Base-by-base conservation (phyloP, 64 coral and sea anemone genomes). In the Astreopora myriophthalma region DNA sequence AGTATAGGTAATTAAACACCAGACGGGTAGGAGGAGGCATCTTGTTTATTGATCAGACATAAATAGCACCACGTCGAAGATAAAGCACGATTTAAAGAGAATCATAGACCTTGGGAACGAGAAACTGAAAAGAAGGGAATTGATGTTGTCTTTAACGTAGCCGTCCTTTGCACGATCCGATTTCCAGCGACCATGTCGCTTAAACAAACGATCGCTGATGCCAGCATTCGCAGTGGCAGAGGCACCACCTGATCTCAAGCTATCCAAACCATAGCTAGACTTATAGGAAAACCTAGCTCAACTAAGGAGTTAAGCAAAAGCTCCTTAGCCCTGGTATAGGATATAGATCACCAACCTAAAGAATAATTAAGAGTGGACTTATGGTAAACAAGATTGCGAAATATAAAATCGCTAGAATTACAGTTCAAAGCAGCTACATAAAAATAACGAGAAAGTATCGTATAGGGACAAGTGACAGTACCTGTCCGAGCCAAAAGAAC, bases 91-190 rank as follows among this genome's bases (percentile, higher is more conserved):
- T 60, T 60, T 17, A 60, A 60, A 20, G 6, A 20, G 55, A 60
- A 62, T 60, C 60, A 81, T 29, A 81, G 30, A 57, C 77, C 77
- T 30, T 60, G 25, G 6, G 51, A 81, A 33, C 49, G 48, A 14
- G 77, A 81, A 26, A 81, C 77, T 55, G 46, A n/a, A 81, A 17
- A 61, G 28, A 60, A 81, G 77, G 28, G 77, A 81, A 33, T 57
- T 32, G 1, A 80, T 81, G 25, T 81, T 81, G 55, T 81, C 77
- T 57, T 81, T 61, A 3, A 81, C 31, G 12, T 31, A 80, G 38
- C 76, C 76, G 51, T 80, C 76, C 55, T 81, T 81, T 6, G 77
- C 77, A 19, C 55, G 48, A 17, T 81, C 77, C 5, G 77, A 81
- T 31, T 81, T 81, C 51, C 77, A 81, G 60, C 24, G 42, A 81